These are phyloP conservation scores for Agapornis roseicollis DNA, from an alignment of 2,113 vertebrate genomes.

Conservation along the genomic window DNA sequence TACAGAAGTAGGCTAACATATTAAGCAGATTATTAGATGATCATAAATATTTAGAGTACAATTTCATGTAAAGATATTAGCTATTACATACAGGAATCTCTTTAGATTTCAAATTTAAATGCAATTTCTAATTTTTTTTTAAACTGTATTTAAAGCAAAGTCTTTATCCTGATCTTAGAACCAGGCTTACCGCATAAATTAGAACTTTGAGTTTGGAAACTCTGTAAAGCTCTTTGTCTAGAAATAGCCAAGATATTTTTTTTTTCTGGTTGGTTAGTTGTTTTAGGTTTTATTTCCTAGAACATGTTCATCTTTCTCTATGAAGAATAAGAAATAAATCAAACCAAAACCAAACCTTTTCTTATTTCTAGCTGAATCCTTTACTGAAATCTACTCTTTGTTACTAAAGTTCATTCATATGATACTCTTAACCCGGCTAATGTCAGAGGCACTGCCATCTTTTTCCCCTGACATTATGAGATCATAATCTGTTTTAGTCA, in stretches of 20 bases:
- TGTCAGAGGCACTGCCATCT: not conserved
- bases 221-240: not conserved
- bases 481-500: not conserved
- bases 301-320: not conserved
- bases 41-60: not conserved
- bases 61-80: not conserved
- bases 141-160: not conserved
- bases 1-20: not conserved
- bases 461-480: not conserved
- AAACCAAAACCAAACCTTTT: fast-evolving
- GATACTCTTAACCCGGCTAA: not conserved
- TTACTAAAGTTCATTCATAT: not conserved
- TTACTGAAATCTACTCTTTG: not conserved
- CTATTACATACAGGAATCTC: fast-evolving
- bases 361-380: not conserved
- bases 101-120: not conserved
- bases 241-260: not conserved
- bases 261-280: fast-evolving
- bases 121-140: not conserved
- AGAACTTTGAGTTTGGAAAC: not conserved
- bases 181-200: not conserved
- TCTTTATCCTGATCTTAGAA: not conserved
- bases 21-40: not conserved
- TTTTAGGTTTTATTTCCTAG: not conserved
- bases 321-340: not conserved